A percentile compares a stretch with the other conserved stretches of the same genome.
Conservation (phyloP, 2,113 vertebrate genomes). For the Corythornis madagascariensis region DNA sequence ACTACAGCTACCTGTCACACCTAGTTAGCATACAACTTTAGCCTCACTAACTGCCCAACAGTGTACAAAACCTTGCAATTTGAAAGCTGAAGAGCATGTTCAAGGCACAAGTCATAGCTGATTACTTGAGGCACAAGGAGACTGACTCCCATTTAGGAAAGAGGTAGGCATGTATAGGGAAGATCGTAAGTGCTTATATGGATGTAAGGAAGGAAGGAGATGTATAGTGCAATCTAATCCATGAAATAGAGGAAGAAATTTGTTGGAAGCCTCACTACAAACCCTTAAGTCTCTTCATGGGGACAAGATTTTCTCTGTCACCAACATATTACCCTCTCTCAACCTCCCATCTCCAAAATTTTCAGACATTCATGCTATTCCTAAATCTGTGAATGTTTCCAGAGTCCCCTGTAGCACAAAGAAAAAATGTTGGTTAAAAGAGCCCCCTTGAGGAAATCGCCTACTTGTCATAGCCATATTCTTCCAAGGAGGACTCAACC, state of each 20-base stretch:
- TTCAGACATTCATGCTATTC: neutral
- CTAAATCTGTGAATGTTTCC: neutral
- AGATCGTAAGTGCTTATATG: neutral
- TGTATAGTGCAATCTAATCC: neutral
- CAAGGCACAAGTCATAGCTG: neutral
- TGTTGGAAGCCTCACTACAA: neutral
- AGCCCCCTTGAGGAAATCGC: neutral
- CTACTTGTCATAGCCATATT: neutral
- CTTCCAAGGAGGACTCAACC: neutral
- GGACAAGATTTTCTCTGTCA: neutral
- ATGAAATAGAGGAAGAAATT: neutral
- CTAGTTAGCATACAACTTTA: neutral
- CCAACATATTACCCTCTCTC: neutral
- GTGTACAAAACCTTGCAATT: neutral
- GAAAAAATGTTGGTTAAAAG: neutral
- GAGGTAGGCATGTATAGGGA: neutral
- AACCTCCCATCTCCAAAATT: neutral
- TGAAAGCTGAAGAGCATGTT: neutral
- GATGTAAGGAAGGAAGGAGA: neutral
- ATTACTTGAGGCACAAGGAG: neutral
- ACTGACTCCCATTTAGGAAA: neutral
- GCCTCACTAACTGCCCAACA: neutral
- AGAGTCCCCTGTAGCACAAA: neutral
- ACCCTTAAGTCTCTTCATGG: neutral
- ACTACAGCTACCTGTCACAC: neutral